Conservation (phyloP, 2,113 vertebrate species). For the Rhombomys opimus region DNA sequence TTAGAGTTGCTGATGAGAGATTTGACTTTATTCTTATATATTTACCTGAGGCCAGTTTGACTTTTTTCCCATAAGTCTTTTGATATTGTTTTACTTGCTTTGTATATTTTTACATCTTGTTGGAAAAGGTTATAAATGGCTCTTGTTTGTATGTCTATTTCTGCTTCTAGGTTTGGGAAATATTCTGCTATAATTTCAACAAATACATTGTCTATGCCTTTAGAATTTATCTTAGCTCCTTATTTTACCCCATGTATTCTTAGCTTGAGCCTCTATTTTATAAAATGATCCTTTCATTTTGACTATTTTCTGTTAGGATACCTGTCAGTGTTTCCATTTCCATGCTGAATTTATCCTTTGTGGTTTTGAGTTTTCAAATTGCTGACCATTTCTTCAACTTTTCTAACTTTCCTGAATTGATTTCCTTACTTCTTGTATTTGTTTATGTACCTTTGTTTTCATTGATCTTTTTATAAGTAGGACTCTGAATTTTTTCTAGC, state of each 20-base stretch:
- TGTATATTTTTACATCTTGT: not conserved
- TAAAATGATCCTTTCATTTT: not conserved
- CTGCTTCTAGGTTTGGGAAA: not conserved
- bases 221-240: not conserved
- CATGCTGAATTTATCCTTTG: not conserved
- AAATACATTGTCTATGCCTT: not conserved
- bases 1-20: not conserved
- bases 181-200: not conserved
- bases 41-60: too few relatives aligned
- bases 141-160: not conserved
- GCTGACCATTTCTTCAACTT: not conserved
- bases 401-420: not conserved
- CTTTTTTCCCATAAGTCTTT: not conserved
- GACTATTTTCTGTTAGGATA: not conserved
- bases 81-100: not conserved
- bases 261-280: not conserved
- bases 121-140: not conserved
- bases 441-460: not conserved
- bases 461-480: not conserved
- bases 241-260: not conserved
- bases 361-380: not conserved
- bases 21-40: not conserved
- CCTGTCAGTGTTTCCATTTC: not conserved
- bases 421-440: not conserved
- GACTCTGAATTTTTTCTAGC: not conserved